A percentile compares a stretch with the other conserved stretches of the same genome.
These are phyloP conservation scores for Oscheius sp. DNA, from an alignment of 2,888 invertebrate genomes.

Conservation along the genomic window DNA sequence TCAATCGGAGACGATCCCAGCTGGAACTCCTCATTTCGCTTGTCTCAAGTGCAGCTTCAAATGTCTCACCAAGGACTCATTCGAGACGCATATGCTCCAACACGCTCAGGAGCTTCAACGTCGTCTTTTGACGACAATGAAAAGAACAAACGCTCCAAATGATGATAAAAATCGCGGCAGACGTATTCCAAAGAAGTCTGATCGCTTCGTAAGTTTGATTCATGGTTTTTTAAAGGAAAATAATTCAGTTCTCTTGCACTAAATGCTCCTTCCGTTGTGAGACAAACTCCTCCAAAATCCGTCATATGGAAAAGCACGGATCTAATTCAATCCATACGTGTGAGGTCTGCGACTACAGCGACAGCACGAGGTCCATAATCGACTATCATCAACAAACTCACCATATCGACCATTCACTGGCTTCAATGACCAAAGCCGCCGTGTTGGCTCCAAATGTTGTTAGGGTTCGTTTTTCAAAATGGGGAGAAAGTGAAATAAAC, in stretches of 20 bases:
- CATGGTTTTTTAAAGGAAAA: neutral
- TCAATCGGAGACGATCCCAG: constrained; percentile 41
- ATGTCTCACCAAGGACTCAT: constrained; percentile 36
- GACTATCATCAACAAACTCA: constrained; percentile 58
- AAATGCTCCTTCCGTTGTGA: constrained; percentile 55
- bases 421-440: constrained; percentile 23
- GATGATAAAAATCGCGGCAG: neutral
- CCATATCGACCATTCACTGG: constrained; percentile 38
- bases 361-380: constrained; percentile 48
- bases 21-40: constrained; percentile 41
- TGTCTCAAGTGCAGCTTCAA: constrained; percentile 53
- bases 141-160: constrained; percentile 45
- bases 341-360: constrained; percentile 52
- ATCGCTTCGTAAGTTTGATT: constrained; percentile 26
- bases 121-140: constrained; percentile 51
- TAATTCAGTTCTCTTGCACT: constrained; percentile 30
- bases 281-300: constrained; percentile 38
- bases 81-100: constrained; percentile 44
- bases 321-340: constrained; percentile 37
- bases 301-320: constrained; percentile 56
- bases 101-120: constrained; percentile 53
- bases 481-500: neutral
- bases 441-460: constrained; percentile 17
- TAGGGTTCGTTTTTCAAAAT: neutral
- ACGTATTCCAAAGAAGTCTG: constrained; percentile 23